Conservation (phyloP, 2,888 invertebrate species). For the Hypselothyrea guttata region DNA sequence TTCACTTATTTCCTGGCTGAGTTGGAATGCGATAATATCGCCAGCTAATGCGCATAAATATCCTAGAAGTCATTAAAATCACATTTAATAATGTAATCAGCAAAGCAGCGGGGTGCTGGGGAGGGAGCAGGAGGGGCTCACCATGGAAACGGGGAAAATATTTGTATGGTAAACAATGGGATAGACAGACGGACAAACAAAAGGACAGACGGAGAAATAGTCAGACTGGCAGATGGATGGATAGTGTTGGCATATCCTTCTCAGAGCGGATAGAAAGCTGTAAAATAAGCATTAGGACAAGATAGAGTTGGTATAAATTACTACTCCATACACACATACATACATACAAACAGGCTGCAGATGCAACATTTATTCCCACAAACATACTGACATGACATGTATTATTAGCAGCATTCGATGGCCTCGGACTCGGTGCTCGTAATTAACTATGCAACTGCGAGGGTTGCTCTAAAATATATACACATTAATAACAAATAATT, state of each 20-base stretch:
- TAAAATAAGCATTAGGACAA: no score
- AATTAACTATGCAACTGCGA: background rate
- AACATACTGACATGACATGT: constrained; percentile 2
- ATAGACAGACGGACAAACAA: constrained; percentile 24
- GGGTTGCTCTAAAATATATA: background rate
- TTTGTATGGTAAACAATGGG: constrained; percentile 49
- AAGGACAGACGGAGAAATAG: constrained; percentile 18
- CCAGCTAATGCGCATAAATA: constrained; percentile 37
- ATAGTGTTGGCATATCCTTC: background rate
- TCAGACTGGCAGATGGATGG: constrained; percentile 11
- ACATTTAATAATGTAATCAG: constrained; percentile 61
- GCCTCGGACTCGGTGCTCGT: background rate
- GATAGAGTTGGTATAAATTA: no score
- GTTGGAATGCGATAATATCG: constrained; percentile 17
- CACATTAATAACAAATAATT: no score
- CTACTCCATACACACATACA: no score
- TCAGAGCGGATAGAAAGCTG: no score
- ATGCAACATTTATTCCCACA: no score
- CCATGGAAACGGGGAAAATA: constrained; percentile 19
- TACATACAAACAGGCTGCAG: no score
- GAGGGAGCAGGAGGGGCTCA: background rate
- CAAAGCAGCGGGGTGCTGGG: background rate
- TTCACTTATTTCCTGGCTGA: no score
- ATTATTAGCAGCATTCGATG: constrained; percentile 7
- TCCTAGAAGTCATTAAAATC: constrained; percentile 66